Evolutionary conservation across 2,113 vertebrate genomes (phyloP).

Genomic region (Callipepla squamata): DNA sequence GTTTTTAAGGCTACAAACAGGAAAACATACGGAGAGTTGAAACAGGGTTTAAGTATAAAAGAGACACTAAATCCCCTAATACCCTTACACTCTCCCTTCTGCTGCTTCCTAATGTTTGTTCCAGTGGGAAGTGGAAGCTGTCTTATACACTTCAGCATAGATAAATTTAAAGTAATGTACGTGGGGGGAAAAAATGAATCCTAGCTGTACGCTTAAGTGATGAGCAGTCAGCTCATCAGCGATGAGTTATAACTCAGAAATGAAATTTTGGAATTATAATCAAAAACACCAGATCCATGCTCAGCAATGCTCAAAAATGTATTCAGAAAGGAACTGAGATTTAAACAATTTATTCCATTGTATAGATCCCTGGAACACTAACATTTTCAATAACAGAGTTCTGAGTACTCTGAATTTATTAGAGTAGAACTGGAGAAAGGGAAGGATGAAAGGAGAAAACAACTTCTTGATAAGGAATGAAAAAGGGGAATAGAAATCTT

Average conservation of each 20-base stretch:
- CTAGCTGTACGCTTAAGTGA: neutral
- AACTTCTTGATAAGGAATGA: neutral
- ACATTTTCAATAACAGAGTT: neutral
- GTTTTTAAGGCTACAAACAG: neutral
- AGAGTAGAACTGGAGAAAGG: neutral
- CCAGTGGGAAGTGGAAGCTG: neutral
- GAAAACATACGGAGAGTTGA: neutral
- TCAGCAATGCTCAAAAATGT: neutral
- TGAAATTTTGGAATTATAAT: neutral
- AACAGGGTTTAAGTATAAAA: neutral
- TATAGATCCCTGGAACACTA: neutral
- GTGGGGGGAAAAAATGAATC: neutral
- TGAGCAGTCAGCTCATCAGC: neutral
- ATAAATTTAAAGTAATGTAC: neutral
- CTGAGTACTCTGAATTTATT: neutral
- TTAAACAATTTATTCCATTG: neutral
- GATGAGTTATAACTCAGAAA: slow-evolving; percentile 15
- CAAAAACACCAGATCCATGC: neutral
- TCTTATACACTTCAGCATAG: neutral
- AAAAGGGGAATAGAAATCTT: neutral
- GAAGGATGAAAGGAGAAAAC: neutral
- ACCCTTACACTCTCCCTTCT: neutral
- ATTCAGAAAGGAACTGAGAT: neutral
- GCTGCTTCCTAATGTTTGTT: neutral
- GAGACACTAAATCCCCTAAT: neutral